phyloP scores from a whole-genome alignment of 1,140 invertebrate genomes.

The Drosophila tropicalis region DNA sequence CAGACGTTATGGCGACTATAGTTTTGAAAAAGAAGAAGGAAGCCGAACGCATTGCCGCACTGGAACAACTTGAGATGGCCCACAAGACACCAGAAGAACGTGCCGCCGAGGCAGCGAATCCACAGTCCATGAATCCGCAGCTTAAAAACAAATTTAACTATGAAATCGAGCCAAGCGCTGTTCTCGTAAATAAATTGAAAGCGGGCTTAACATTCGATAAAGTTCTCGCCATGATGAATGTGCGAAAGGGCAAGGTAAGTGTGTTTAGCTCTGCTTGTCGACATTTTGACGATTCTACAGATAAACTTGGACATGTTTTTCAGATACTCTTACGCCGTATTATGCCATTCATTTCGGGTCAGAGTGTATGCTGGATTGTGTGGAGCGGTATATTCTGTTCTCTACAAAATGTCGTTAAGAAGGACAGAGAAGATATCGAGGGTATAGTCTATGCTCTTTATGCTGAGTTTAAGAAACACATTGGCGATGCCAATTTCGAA shows the following conservation, averaged over 20 bases:
- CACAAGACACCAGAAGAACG: constrained; percentile 70
- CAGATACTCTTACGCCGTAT: constrained; percentile 86
- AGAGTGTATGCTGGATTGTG: constrained; percentile 83
- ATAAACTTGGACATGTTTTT: constrained; percentile 3
- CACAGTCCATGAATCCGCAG: constrained; percentile 83
- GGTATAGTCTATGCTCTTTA: constrained; percentile 84
- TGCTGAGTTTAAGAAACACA: constrained; percentile 85
- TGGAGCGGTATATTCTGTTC: constrained; percentile 85
- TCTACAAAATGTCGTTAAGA: constrained; percentile 83
- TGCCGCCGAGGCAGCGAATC: constrained; percentile 75
- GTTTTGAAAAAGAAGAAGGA: constrained; percentile 86
- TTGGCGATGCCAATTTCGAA: constrained; percentile 76
- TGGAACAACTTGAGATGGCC: constrained; percentile 83
- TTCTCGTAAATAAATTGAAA: constrained; percentile 86
- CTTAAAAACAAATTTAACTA: constrained; percentile 78
- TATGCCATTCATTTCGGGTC: constrained; percentile 84
- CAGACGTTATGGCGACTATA: constrained; percentile 87
- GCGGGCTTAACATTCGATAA: constrained; percentile 87
- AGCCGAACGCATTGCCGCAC: constrained; percentile 84
- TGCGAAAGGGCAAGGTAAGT: constrained; percentile 89
- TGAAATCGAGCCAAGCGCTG: constrained; percentile 77
- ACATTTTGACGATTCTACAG: too few relatives aligned
- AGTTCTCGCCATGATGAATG: constrained; percentile 87
- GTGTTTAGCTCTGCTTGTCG: too few relatives aligned
- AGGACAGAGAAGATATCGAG: constrained; percentile 84